phyloP scores from a whole-genome alignment of 2,113 vertebrate genomes.

The Anser brachyrhynchus region DNA sequence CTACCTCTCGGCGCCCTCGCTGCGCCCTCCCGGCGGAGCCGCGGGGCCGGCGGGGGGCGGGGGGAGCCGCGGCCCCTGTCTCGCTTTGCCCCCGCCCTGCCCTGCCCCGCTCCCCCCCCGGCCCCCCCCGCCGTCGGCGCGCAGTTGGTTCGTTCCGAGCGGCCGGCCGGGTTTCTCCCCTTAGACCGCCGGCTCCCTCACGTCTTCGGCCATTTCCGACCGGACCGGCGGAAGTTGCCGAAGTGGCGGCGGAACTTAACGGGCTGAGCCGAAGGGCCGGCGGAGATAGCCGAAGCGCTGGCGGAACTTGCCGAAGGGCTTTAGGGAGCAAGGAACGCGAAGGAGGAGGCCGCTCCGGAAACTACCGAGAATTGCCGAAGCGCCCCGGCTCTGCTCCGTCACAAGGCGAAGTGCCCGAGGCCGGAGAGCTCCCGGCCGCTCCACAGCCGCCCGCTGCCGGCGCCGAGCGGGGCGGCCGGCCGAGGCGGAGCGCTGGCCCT shows the following conservation, averaged over 20 bases:
- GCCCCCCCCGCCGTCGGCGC: not conserved
- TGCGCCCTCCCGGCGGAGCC: too few species aligned
- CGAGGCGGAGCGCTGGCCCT: not conserved
- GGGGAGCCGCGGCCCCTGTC: too few species aligned
- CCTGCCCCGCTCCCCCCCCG: too few species aligned
- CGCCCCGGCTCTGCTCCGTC: too few species aligned
- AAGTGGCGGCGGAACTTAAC: conserved; percentile 41
- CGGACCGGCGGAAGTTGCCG: conserved; percentile 31
- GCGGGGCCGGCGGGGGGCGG: too few species aligned
- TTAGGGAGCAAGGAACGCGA: not conserved
- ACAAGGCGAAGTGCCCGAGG: too few species aligned
- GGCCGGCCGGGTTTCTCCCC: conserved; percentile 32
- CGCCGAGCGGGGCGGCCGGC: accelerated
- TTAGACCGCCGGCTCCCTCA: conserved; percentile 49
- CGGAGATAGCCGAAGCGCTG: not conserved
- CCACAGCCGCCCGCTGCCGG: too few species aligned
- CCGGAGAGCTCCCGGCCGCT: not conserved
- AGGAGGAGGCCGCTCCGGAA: not conserved
- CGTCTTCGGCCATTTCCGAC: conserved; percentile 71
- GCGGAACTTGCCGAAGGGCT: not conserved
- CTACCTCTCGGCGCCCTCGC: too few species aligned
- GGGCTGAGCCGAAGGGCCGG: not conserved
- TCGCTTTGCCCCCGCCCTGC: too few species aligned
- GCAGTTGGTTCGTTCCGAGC: conserved; percentile 58
- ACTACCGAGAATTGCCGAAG: not conserved